A percentile compares a stretch with the other conserved stretches of the same genome.
phyloP scores from a whole-genome alignment of 2,888 invertebrate genomes.

The Reticulitermes lucifugus region DNA sequence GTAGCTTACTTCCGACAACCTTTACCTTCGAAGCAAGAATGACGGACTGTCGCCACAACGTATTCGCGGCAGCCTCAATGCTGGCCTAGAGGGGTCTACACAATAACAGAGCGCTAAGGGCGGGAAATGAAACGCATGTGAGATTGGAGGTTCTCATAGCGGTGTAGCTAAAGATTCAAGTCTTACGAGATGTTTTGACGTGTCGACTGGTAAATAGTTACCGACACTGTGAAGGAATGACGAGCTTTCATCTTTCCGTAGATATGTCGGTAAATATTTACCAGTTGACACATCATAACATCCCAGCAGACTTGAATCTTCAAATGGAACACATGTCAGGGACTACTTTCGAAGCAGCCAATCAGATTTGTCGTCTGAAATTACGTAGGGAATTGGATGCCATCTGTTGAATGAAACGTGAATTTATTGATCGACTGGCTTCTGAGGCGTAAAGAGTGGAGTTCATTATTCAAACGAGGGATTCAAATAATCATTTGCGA shows the following conservation, averaged over 20 bases:
- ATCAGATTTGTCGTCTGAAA: conserved; percentile 54
- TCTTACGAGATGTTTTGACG: too few species aligned
- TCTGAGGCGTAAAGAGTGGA: conserved; percentile 17
- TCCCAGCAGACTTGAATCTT: too few species aligned
- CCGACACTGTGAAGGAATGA: too few species aligned
- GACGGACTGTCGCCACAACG: conserved; percentile 61
- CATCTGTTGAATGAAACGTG: conserved; percentile 46
- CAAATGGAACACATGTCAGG: conserved; percentile 58
- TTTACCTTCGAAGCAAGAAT: conserved; percentile 62
- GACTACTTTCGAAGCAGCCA: conserved; percentile 62
- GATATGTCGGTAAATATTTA: too few species aligned
- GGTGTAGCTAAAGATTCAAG: too few species aligned
- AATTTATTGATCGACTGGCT: conserved; percentile 50
- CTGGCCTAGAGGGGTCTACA: conserved; percentile 59
- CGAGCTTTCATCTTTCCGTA: too few species aligned
- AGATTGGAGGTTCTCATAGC: conserved; percentile 38
- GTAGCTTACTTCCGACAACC: conserved; percentile 57
- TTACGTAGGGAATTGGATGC: conserved; percentile 36
- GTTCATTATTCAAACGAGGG: conserved; percentile 29
- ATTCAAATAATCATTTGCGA: neutral
- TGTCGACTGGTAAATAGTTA: too few species aligned
- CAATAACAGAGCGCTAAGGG: conserved; percentile 60
- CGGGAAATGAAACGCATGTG: conserved; percentile 63
- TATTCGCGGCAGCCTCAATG: conserved; percentile 54
- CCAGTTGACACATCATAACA: too few species aligned